These are phyloP conservation scores for Rhodinocichla rosea DNA, from an alignment of 2,113 vertebrate species.

Conservation along the genomic window DNA sequence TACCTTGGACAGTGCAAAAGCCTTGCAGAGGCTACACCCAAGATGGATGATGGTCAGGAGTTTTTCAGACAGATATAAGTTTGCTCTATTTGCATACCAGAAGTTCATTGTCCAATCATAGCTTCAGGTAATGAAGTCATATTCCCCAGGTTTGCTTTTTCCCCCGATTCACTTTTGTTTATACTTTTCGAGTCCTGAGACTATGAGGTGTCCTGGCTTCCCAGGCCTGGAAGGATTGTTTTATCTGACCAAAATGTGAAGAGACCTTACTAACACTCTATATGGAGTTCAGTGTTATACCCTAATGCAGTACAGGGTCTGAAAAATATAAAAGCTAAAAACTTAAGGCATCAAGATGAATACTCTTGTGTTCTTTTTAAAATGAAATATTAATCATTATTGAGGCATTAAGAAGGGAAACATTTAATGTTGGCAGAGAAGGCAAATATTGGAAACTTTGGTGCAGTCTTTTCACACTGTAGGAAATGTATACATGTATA, in stretches of 20 bases:
- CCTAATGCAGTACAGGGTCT: neutral
- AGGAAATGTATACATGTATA: neutral
- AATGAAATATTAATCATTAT: neutral
- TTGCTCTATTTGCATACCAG: neutral
- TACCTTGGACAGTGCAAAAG: neutral
- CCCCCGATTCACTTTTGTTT: neutral
- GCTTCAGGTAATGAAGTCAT: neutral
- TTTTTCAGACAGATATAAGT: neutral
- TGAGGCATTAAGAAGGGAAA: neutral
- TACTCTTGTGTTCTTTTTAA: neutral
- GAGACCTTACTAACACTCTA: neutral
- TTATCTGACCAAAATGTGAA: neutral
- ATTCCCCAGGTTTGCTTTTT: no score
- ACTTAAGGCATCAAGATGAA: neutral
- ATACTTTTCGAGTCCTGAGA: neutral
- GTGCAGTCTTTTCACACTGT: neutral
- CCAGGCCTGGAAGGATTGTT: neutral
- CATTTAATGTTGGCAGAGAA: neutral
- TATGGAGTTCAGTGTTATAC: neutral
- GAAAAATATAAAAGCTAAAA: neutral
- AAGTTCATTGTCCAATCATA: neutral
- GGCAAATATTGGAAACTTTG: neutral
- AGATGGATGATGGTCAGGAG: no score
- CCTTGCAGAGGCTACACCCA: neutral
- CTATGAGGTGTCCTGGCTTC: neutral